Evolutionary conservation across 2,888 invertebrate genomes (phyloP), one percentile per base, ranked within the genome.

Genomic region (Hyppa rectilinea): DNA sequence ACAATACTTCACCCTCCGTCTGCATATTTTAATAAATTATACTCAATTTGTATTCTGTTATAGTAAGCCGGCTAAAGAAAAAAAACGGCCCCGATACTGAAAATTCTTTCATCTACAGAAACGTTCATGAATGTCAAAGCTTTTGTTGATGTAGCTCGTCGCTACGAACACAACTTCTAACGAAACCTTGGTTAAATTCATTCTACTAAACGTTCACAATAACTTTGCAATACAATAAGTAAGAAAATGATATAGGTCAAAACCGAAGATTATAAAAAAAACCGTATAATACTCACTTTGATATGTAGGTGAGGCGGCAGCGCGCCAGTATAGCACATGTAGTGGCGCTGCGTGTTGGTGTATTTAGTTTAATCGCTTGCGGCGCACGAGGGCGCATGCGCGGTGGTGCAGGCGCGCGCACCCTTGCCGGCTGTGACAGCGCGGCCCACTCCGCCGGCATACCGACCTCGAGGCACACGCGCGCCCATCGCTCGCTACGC

Each of bases 361-460:
- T 88, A 83, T 73, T 78, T 68, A 79, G 82, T 71, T 76, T 78
- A 75, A 79, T 77, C 80, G 74, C 82, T 84, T 86, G 85, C 86
- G 83, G 84, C 68, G 59, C 59, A 58, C 29, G 5, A 82, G 88
- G 75, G 87, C 94, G 95, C 95, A 91, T 88, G 94, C 95, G 94
- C 87, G 90, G 83, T 88, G 92, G 85, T 90, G 93, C 92, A 92
- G 88, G 94, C 94, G 90, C 90, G 91, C 90, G 90, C 90, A 89
- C 84, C 87, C 85, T 81, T 68, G 82, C 88, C 89, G 90, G 90
- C 92, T 91, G 92, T 91, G 92, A 92, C 83, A 77, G 70, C 66
- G 77, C 69, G 80, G 82, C 81, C 89, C 95, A 95, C 93, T 95
- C 94, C 95, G 93, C 94, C 95, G 95, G 93, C 92, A 93, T 87